phyloP scores from a whole-genome alignment of 2,113 vertebrate genomes.

The Balaeniceps rex region DNA sequence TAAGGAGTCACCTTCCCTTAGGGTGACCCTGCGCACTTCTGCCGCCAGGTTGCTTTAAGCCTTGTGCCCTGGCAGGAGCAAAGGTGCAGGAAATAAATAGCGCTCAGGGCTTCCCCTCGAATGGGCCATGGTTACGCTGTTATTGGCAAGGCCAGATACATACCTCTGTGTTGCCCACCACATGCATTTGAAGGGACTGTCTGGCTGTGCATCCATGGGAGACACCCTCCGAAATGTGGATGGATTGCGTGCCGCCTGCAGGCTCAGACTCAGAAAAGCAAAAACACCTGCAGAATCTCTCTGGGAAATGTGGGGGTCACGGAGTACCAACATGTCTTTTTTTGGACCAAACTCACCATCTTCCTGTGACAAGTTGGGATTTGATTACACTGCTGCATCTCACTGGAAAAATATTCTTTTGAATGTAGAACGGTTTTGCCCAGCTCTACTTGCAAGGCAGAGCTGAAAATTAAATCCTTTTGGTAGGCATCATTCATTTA shows the following conservation, averaged over 20 bases:
- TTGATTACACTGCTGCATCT: not conserved
- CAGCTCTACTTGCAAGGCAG: not conserved
- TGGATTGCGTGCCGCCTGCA: accelerated
- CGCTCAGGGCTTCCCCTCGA: not conserved
- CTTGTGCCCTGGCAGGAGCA: not conserved
- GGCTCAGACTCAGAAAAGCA: not conserved
- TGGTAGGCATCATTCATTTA: not conserved
- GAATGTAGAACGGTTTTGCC: not conserved
- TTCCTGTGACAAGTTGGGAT: not conserved
- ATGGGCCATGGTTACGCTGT: no score
- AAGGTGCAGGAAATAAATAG: not conserved
- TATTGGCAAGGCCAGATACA: not conserved
- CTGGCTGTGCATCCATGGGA: not conserved
- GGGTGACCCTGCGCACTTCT: not conserved
- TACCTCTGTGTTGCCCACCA: no score
- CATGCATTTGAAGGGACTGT: not conserved
- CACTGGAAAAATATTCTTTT: not conserved
- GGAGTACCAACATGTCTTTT: not conserved
- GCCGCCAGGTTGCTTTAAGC: accelerated
- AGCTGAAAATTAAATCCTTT: not conserved
- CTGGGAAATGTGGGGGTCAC: not conserved
- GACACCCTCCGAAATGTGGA: not conserved
- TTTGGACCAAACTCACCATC: not conserved
- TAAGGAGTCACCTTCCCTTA: not conserved
- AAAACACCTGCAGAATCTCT: not conserved